Percentiles rank a stretch among this genome's conserved stretches.
These are phyloP conservation scores for Etheostoma cragini DNA, from an alignment of 2,113 vertebrate genomes.

Conservation along the genomic window DNA sequence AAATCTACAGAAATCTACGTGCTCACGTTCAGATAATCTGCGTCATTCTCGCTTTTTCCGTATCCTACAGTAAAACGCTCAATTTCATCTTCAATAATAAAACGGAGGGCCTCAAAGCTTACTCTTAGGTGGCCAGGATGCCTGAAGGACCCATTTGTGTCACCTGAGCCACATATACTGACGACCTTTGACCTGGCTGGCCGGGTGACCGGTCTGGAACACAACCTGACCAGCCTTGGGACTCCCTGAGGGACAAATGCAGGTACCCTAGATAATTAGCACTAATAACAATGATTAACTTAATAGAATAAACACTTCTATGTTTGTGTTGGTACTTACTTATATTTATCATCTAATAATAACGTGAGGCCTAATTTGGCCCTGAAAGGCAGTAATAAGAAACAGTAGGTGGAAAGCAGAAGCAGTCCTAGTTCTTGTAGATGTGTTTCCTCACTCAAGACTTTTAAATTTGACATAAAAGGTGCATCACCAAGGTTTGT, in stretches of 20 bases:
- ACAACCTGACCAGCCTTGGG: constrained; percentile 47
- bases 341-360: constrained; percentile 40
- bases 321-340: constrained; percentile 46
- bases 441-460: not conserved
- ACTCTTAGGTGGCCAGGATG: constrained; percentile 49
- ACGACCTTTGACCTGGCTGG: constrained; percentile 77
- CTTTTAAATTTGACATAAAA: constrained; percentile 2
- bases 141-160: constrained; percentile 75
- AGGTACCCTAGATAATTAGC: constrained; percentile 60
- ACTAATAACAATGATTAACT: constrained; percentile 68
- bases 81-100: constrained; percentile 27
- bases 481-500: not conserved
- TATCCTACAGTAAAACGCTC: constrained; percentile 15
- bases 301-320: constrained; percentile 42
- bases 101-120: constrained; percentile 20
- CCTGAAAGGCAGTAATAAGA: constrained; percentile 20
- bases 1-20: not conserved
- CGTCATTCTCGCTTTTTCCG: not conserved
- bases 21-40: not conserved
- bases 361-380: constrained; percentile 6
- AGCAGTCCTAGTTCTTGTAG: not conserved
- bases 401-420: constrained; percentile 16
- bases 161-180: constrained; percentile 71
- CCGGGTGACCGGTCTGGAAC: constrained; percentile 68
- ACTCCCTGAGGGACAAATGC: constrained; percentile 60